Evolutionary conservation across 2,888 invertebrate species (phyloP).

Genomic region (Tholera decimalis): DNA sequence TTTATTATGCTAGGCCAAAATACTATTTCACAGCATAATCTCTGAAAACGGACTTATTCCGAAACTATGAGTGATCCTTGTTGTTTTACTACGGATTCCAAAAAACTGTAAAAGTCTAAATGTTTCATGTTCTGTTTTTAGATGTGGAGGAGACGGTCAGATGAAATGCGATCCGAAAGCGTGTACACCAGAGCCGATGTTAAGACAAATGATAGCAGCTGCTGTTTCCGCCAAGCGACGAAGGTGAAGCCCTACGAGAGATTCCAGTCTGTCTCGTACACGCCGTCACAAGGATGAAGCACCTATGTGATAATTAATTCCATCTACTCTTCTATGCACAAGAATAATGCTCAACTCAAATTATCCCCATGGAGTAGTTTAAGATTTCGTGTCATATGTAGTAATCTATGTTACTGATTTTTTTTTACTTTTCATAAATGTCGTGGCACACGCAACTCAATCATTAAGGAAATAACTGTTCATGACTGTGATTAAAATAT

Average conservation of each 20-base stretch:
- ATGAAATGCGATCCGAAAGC: slow-evolving; percentile 98
- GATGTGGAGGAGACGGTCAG: slow-evolving; percentile 97
- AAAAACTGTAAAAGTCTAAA: too few relatives aligned
- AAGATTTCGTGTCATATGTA: slow-evolving; percentile 90
- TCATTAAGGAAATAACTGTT: slow-evolving; percentile 79
- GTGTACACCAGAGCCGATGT: slow-evolving; percentile 97
- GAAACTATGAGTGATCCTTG: too few relatives aligned
- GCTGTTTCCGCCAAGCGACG: slow-evolving; percentile 94
- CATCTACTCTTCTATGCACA: slow-evolving; percentile 88
- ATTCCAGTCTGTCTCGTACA: slow-evolving; percentile 72
- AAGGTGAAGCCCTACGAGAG: slow-evolving; percentile 91
- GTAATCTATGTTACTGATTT: slow-evolving; percentile 83
- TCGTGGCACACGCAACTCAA: slow-evolving; percentile 87
- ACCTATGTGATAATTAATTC: slow-evolving; percentile 84
- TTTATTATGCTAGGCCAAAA: too few relatives aligned
- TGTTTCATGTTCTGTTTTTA: too few relatives aligned
- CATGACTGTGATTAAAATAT: slow-evolving; percentile 89
- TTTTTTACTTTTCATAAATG: slow-evolving; percentile 81
- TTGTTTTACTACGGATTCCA: too few relatives aligned
- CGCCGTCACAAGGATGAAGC: slow-evolving; percentile 81
- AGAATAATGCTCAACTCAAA: slow-evolving; percentile 91
- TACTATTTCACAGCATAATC: too few relatives aligned
- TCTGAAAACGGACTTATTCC: too few relatives aligned
- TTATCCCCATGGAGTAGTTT: slow-evolving; percentile 88
- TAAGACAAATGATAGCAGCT: slow-evolving; percentile 97